A percentile compares a stretch with the other conserved stretches of the same genome.
phyloP scores from a whole-genome alignment of 2,888 invertebrate species.

The Hedya salicella region DNA sequence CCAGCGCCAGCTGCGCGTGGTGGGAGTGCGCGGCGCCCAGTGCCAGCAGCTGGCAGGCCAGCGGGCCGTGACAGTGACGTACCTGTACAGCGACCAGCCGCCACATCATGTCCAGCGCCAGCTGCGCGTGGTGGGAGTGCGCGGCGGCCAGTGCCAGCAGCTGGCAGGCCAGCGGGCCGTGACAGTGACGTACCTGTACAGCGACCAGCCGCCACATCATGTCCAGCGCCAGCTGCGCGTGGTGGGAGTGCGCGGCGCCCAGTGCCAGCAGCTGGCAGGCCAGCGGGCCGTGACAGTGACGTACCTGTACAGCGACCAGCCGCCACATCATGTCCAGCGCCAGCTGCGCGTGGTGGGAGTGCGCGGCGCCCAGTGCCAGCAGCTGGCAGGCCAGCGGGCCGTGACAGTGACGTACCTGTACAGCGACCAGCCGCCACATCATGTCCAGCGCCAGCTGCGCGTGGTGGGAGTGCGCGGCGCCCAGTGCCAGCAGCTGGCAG shows the following conservation, averaged over 20 bases:
- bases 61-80: too few species aligned
- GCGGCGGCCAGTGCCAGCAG: too few species aligned
- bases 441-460: slow-evolving; percentile 90
- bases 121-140: too few species aligned
- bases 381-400: slow-evolving; percentile 1
- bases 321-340: slow-evolving; percentile 1
- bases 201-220: slow-evolving; percentile 78
- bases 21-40: too few species aligned
- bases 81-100: slow-evolving; percentile 91
- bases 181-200: too few species aligned
- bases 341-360: slow-evolving; percentile 28
- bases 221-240: slow-evolving; percentile 12
- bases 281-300: too few species aligned
- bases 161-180: too few species aligned
- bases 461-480: slow-evolving; percentile 77
- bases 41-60: too few species aligned
- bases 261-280: too few species aligned
- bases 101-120: too few species aligned
- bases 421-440: slow-evolving; percentile 78
- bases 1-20: too few species aligned
- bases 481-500: slow-evolving; percentile 89
- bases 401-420: too few species aligned
- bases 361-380: slow-evolving; percentile 11
- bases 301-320: slow-evolving; percentile 15
- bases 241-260: slow-evolving; percentile 4